Evolutionary conservation across 1,140 invertebrate genomes (phyloP).

Genomic region (Drosophila orosa): DNA sequence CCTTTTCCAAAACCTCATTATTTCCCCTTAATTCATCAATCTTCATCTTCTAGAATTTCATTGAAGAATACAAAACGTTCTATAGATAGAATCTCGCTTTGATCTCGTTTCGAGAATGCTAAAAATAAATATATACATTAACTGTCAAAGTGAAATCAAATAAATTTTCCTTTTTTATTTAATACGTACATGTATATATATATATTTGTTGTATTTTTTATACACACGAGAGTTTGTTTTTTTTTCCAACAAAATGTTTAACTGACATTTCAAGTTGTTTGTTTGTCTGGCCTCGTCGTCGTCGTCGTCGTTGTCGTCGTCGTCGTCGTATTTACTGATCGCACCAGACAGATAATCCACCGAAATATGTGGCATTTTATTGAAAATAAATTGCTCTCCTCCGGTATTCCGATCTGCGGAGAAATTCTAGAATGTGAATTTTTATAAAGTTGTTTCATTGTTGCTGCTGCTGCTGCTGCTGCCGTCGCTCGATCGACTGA

Average conservation of each 20-base stretch:
- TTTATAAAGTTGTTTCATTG: conserved; percentile 61
- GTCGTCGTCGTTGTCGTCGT: conserved; percentile 1
- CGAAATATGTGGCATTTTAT: conserved; percentile 36
- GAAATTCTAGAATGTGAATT: conserved; percentile 46
- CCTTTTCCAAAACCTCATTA: background rate
- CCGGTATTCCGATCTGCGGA: conserved; percentile 22
- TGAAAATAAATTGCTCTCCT: conserved; percentile 50
- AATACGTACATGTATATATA: background rate
- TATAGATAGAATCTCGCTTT: conserved; percentile 44
- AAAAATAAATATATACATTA: conserved; percentile 40
- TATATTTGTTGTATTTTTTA: conserved; percentile 4
- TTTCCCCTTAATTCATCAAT: background rate
- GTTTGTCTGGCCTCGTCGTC: conserved; percentile 53
- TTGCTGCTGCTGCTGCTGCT: conserved; percentile 38
- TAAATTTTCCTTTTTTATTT: conserved; percentile 44
- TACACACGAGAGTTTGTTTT: background rate
- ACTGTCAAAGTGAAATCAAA: conserved; percentile 47
- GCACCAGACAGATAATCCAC: conserved; percentile 43
- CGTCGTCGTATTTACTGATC: conserved; percentile 38
- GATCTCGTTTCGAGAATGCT: conserved; percentile 33
- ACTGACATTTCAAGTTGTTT: conserved; percentile 65
- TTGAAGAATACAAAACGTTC: conserved; percentile 40
- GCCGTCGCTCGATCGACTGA: conserved; percentile 40
- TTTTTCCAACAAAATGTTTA: conserved; percentile 47
- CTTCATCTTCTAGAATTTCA: conserved; percentile 39